These are phyloP conservation scores for Drosophila quinaria DNA, from an alignment of 2,888 invertebrate genomes.

Conservation along the genomic window DNA sequence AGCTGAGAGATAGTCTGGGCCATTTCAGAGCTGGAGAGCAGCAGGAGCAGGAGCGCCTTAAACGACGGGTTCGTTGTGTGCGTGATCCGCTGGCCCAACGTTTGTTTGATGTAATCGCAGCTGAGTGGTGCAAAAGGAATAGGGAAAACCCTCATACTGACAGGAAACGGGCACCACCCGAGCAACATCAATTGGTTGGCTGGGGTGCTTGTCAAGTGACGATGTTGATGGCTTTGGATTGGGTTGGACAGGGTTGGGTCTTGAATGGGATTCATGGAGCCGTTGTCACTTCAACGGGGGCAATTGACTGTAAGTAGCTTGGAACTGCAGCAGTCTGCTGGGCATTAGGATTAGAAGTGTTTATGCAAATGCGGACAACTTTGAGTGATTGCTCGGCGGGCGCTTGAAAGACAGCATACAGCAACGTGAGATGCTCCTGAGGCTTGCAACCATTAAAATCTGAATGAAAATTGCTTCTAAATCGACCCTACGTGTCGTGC, in stretches of 20 bases:
- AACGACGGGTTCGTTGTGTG: constrained; percentile 50
- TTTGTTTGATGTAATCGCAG: constrained; percentile 68
- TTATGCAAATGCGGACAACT: constrained; percentile 76
- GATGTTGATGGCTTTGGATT: constrained; percentile 31
- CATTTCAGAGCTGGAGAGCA: not conserved
- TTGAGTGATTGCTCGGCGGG: constrained; percentile 67
- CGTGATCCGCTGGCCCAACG: constrained; percentile 57
- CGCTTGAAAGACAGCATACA: constrained; percentile 33
- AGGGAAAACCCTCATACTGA: constrained; percentile 19
- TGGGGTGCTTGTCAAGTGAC: constrained; percentile 41
- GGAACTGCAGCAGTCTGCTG: constrained; percentile 63
- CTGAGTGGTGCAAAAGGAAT: constrained; percentile 48
- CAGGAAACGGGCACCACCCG: constrained; percentile 28
- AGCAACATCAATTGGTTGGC: constrained; percentile 52
- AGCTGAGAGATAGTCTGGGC: constrained; percentile 1
- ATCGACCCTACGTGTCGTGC: constrained; percentile 23
- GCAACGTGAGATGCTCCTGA: constrained; percentile 28
- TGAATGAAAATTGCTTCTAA: constrained; percentile 49
- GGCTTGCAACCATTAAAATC: constrained; percentile 45
- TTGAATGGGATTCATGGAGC: constrained; percentile 28
- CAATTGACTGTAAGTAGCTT: constrained; percentile 74
- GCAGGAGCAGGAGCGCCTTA: constrained; percentile 11
- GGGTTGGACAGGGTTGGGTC: constrained; percentile 1
- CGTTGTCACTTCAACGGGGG: constrained; percentile 56
- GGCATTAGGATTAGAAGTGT: constrained; percentile 77